Evolutionary conservation across 2,797 vertebrate genomes (phyloP), one percentile per base, ranked within the genome.

Genomic region (Lerista edwardsae): DNA sequence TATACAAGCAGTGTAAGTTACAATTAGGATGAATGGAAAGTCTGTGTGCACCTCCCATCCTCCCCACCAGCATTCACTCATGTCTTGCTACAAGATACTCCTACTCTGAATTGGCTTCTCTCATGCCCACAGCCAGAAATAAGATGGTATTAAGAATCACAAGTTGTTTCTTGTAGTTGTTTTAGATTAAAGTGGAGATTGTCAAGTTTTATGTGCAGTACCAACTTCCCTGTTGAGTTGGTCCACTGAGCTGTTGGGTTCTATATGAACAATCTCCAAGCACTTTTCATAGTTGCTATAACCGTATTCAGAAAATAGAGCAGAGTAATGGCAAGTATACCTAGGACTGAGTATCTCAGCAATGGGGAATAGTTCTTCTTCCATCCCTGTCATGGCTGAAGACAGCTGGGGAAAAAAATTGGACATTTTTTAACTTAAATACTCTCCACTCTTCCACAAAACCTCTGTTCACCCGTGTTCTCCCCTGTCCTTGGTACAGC

Each of bases 331-430:
- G 68, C 3, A 27, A 86, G 90, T 88, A 6, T 92, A 95, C 94
- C 94, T 93, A 65, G 74, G 83, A 34, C 89, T 90, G 34, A 94
- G 88, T 57, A 95, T 34, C 78, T 95, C 92, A 83, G 84, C 71
- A 86, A 95, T 94, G 78, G 93, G 88, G n/a, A 29, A 86, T 85
- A 88, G 73, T 80, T 83, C 93, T 80, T 72, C 77, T 4, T 91
- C 83, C 86, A 79, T 3, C 36, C 61, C 17, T 17, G 79, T 55
- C 69, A 78, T 69, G 83, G 81, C 92, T 93, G 59, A n/a, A 92
- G 89, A 36, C 3, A 39, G 7, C 27, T 65, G 61, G 47, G 14
- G 14, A 51, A 87, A 83, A 93, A 41, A 14, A 47, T n/a, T n/a
- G n/a, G n/a, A 88, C 0, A 17, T 36, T 6, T 34, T 90, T 75